Conservation (phyloP, 2,888 invertebrate genomes). For the Tortrix viridana region DNA sequence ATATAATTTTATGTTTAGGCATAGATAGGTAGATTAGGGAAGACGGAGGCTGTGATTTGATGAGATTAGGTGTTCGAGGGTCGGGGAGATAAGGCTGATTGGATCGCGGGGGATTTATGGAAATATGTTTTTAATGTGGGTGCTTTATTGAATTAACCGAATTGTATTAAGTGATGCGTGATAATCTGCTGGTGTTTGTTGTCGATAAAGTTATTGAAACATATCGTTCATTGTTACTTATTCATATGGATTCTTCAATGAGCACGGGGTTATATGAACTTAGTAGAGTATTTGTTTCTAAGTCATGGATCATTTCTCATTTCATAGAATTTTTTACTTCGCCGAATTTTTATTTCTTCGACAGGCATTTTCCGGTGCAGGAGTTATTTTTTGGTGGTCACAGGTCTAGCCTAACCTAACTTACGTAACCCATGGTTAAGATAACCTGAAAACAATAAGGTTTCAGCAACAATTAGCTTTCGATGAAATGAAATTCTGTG, state of each 20-base stretch:
- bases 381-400: too few relatives aligned
- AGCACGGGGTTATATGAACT: too few relatives aligned
- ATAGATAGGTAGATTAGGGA: slow-evolving; percentile 83
- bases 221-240: neutral
- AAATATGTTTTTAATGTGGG: slow-evolving; percentile 84
- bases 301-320: too few relatives aligned
- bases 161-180: slow-evolving; percentile 69
- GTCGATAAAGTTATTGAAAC: slow-evolving; percentile 51
- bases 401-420: too few relatives aligned
- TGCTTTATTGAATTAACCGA: slow-evolving; percentile 80
- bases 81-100: slow-evolving; percentile 80
- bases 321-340: too few relatives aligned
- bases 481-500: too few relatives aligned
- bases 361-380: too few relatives aligned
- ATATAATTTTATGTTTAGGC: slow-evolving; percentile 82
- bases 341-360: too few relatives aligned
- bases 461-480: too few relatives aligned
- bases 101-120: slow-evolving; percentile 76
- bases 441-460: too few relatives aligned
- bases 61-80: slow-evolving; percentile 83
- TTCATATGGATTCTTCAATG: neutral
- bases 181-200: slow-evolving; percentile 67
- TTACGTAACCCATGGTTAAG: too few relatives aligned
- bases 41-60: slow-evolving; percentile 84
- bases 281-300: too few relatives aligned